A percentile compares a stretch with the other conserved stretches of the same genome.
Conservation (phyloP, 2,797 vertebrate genomes). For the Brachyrhaphis roseni region DNA sequence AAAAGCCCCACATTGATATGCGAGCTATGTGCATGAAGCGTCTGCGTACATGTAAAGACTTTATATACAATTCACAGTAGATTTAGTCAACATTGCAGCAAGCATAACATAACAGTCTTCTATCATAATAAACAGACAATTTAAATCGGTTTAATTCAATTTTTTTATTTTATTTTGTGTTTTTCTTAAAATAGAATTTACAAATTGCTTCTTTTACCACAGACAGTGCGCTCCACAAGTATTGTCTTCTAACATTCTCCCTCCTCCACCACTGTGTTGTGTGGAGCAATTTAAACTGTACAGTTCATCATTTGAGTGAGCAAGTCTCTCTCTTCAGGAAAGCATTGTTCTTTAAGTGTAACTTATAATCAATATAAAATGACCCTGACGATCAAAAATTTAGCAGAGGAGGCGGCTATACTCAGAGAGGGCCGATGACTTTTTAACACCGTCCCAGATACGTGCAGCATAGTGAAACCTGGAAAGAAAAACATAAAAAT, state of each 20-base stretch:
- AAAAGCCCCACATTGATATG: background rate
- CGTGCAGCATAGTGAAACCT: constrained; percentile 94
- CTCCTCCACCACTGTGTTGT: background rate
- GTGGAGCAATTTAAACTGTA: background rate
- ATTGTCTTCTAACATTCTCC: background rate
- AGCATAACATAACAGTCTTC: background rate
- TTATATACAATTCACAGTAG: background rate
- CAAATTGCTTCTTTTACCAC: background rate
- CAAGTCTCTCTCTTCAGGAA: background rate
- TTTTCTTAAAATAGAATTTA: background rate
- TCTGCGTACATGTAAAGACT: background rate
- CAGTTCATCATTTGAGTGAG: background rate
- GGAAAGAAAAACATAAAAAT: constrained; percentile 10
- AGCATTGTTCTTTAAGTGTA: background rate
- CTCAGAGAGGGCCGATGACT: constrained; percentile 90
- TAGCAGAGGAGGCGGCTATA: constrained; percentile 90
- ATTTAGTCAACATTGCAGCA: background rate
- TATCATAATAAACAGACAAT: background rate
- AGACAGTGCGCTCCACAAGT: background rate
- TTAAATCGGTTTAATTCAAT: background rate
- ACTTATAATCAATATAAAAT: background rate
- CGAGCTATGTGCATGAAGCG: background rate
- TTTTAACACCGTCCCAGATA: constrained; percentile 94
- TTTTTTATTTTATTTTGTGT: background rate
- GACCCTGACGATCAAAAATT: background rate